These are phyloP conservation scores for Tetrapedia diversipes DNA, from an alignment of 2,888 invertebrate genomes.

Conservation along the genomic window DNA sequence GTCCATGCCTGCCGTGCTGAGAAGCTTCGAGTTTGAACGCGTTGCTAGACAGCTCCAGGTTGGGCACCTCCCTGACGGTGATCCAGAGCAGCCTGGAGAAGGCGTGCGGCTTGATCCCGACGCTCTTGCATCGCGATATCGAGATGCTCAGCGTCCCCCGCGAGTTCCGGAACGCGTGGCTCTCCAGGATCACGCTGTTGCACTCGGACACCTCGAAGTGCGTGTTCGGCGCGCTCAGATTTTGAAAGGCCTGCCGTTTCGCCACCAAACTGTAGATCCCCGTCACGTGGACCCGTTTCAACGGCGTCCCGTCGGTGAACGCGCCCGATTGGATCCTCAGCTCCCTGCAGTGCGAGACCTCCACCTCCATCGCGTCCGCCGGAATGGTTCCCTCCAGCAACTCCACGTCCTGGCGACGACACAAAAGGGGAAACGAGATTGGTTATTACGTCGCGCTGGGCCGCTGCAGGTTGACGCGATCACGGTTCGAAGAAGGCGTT, in stretches of 20 bases:
- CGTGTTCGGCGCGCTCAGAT: constrained; percentile 85
- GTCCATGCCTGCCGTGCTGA: constrained; percentile 86
- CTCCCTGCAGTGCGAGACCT: constrained; percentile 85
- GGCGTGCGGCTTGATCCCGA: constrained; percentile 86
- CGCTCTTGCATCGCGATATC: constrained; percentile 85
- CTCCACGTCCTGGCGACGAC: constrained; percentile 79
- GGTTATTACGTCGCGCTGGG: constrained; percentile 1
- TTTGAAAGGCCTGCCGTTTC: constrained; percentile 86
- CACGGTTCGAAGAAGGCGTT: neutral
- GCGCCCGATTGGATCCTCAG: constrained; percentile 85
- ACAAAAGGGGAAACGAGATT: constrained; percentile 8
- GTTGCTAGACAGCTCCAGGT: constrained; percentile 85
- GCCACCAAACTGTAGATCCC: constrained; percentile 85
- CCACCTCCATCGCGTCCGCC: constrained; percentile 85
- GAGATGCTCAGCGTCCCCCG: constrained; percentile 87
- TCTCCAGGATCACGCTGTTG: constrained; percentile 86
- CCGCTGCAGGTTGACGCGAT: constrained; percentile 1
- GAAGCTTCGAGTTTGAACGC: constrained; percentile 87
- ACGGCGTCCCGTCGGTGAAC: constrained; percentile 84
- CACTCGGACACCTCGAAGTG: constrained; percentile 86
- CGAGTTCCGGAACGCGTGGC: constrained; percentile 86
- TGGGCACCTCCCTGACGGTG: constrained; percentile 85
- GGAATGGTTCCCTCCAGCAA: constrained; percentile 84
- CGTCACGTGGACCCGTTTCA: constrained; percentile 85
- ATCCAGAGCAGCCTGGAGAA: constrained; percentile 88